Percentiles rank a stretch among this genome's conserved stretches.
These are phyloP conservation scores for Cheilosia scutellata DNA, from an alignment of 2,888 invertebrate genomes.

Conservation along the genomic window DNA sequence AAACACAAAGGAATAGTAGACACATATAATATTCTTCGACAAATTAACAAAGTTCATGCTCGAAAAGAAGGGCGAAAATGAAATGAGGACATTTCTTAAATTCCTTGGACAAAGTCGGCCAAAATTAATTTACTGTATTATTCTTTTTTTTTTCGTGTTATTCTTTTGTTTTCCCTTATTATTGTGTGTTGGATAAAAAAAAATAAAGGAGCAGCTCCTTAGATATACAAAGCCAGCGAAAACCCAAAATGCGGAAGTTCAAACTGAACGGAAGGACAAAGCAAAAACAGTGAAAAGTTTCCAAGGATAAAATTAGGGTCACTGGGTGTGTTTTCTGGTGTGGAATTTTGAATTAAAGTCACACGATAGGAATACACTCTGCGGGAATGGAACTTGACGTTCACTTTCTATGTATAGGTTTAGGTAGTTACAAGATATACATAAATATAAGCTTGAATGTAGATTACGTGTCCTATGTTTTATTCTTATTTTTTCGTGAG, in stretches of 20 bases:
- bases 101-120: slow-evolving; percentile 17
- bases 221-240: slow-evolving; percentile 7
- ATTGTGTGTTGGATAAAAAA: background rate
- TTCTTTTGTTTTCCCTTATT: slow-evolving; percentile 40
- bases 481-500: slow-evolving; percentile 24
- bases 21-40: background rate
- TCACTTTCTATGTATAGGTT: background rate
- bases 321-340: slow-evolving; percentile 81
- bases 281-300: slow-evolving; percentile 78
- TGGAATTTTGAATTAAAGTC: slow-evolving; percentile 62
- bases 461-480: slow-evolving; percentile 20
- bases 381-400: slow-evolving; percentile 36
- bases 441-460: slow-evolving; percentile 2
- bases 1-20: background rate
- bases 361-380: slow-evolving; percentile 34
- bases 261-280: slow-evolving; percentile 80
- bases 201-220: slow-evolving; percentile 50
- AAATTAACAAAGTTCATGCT: slow-evolving; percentile 21
- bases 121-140: slow-evolving; percentile 61
- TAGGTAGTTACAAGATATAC: background rate
- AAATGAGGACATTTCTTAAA: slow-evolving; percentile 21
- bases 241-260: slow-evolving; percentile 72
- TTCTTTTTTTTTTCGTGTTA: slow-evolving; percentile 10
- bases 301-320: slow-evolving; percentile 82
- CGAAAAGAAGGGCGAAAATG: slow-evolving; percentile 20